Evolutionary conservation across 2,888 invertebrate genomes (phyloP).

Genomic region (Harpalus rubripes): DNA sequence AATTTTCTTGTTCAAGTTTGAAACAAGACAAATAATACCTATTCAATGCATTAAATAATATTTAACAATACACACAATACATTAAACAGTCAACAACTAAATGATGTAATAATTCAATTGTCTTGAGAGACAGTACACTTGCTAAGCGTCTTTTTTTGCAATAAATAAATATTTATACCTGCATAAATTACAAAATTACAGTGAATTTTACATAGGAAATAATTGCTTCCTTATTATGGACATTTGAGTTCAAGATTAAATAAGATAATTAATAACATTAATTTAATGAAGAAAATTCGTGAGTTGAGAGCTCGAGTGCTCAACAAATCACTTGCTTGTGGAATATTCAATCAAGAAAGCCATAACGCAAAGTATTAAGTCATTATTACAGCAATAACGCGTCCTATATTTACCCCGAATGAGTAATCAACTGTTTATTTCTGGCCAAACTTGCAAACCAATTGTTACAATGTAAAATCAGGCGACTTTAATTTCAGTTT

Average conservation of each 20-base stretch:
- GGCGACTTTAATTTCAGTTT: slow-evolving; percentile 21
- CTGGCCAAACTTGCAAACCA: slow-evolving; percentile 28
- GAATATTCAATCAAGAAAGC: slow-evolving; percentile 23
- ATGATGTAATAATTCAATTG: slow-evolving; percentile 1
- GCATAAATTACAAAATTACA: slow-evolving; percentile 1
- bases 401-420: slow-evolving; percentile 35
- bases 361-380: slow-evolving; percentile 1
- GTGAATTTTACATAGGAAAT: slow-evolving; percentile 5
- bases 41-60: not conserved
- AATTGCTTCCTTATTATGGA: slow-evolving; percentile 40
- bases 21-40: no score
- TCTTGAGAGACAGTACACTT: not conserved
- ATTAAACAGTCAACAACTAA: not conserved
- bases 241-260: slow-evolving; percentile 24
- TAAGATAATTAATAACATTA: slow-evolving; percentile 31
- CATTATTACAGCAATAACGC: slow-evolving; percentile 23
- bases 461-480: slow-evolving; percentile 27
- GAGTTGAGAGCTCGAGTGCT: not conserved
- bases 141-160: not conserved
- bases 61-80: not conserved
- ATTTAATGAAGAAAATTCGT: slow-evolving; percentile 18
- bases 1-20: no score
- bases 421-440: slow-evolving; percentile 37
- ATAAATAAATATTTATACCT: slow-evolving; percentile 6
- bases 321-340: slow-evolving; percentile 9